Evolutionary conservation across 2,797 vertebrate species (phyloP).

Genomic region (Apodemus agrarius): DNA sequence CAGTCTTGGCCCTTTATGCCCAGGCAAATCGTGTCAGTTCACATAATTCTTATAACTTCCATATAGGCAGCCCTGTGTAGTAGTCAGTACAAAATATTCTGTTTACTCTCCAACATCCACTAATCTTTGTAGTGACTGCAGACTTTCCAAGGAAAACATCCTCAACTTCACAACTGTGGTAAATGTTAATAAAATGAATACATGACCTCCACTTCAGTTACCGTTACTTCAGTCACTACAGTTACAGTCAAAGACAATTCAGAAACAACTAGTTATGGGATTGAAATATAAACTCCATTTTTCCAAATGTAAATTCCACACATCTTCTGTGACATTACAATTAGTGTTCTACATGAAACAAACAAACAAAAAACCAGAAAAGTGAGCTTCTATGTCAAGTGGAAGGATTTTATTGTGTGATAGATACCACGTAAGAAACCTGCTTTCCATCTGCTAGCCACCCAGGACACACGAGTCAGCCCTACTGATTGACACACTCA

Average conservation of each 20-base stretch:
- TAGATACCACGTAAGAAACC: constrained; percentile 8
- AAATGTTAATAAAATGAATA: neutral
- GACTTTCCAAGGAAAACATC: constrained; percentile 43
- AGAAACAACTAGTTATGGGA: neutral
- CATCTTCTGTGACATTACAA: neutral
- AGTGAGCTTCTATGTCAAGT: neutral
- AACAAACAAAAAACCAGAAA: neutral
- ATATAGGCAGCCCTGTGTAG: neutral
- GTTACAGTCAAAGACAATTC: neutral
- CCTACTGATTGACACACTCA: constrained; percentile 7
- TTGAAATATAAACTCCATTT: neutral
- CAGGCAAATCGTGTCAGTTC: neutral
- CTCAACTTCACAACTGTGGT: neutral
- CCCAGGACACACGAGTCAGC: constrained; percentile 12
- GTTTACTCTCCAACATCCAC: constrained; percentile 10
- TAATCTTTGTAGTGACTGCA: constrained; percentile 11
- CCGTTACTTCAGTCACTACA: no score
- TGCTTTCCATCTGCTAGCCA: neutral
- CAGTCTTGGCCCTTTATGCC: neutral
- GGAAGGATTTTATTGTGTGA: constrained; percentile 51
- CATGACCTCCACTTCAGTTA: neutral
- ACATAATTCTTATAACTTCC: neutral
- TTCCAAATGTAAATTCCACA: neutral
- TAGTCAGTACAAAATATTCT: neutral
- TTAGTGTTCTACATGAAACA: neutral